Conservation (phyloP, 2,888 invertebrate species). For the Lasioglossum villosulum region DNA sequence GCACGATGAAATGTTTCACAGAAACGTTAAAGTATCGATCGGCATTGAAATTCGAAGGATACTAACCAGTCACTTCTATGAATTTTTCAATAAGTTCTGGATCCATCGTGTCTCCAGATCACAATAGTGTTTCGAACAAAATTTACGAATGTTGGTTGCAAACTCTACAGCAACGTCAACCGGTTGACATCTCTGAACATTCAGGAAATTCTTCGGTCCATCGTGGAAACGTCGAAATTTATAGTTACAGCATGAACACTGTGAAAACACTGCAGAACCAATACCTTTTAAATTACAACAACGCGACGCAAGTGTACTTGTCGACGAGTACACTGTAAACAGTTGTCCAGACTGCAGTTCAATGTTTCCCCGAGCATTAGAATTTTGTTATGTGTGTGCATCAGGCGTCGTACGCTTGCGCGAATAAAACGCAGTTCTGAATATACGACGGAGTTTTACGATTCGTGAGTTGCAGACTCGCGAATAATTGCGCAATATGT, state of each 20-base stretch:
- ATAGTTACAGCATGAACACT: background rate
- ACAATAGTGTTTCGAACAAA: background rate
- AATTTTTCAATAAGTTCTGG: conserved; percentile 80
- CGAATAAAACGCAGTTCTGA: background rate
- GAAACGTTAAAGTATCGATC: background rate
- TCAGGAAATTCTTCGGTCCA: background rate
- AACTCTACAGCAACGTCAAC: conserved; percentile 17
- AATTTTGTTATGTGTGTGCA: background rate
- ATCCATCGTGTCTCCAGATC: conserved; percentile 74
- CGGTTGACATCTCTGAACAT: conserved; percentile 31
- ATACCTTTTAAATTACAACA: background rate
- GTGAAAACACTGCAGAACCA: background rate
- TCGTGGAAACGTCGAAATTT: conserved; percentile 4
- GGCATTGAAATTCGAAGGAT: background rate
- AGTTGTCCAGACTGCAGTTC: conserved; percentile 36
- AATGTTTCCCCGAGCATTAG: conserved; percentile 10
- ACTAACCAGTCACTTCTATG: conserved; percentile 82
- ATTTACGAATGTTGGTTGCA: background rate
- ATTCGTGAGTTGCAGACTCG: background rate
- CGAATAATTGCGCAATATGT: background rate
- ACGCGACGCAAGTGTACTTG: background rate
- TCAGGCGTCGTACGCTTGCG: background rate
- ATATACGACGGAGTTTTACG: background rate
- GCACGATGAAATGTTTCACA: background rate
- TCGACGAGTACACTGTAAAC: background rate